These are phyloP conservation scores for Netelia virgata DNA, from an alignment of 2,888 invertebrate genomes.

Conservation along the genomic window DNA sequence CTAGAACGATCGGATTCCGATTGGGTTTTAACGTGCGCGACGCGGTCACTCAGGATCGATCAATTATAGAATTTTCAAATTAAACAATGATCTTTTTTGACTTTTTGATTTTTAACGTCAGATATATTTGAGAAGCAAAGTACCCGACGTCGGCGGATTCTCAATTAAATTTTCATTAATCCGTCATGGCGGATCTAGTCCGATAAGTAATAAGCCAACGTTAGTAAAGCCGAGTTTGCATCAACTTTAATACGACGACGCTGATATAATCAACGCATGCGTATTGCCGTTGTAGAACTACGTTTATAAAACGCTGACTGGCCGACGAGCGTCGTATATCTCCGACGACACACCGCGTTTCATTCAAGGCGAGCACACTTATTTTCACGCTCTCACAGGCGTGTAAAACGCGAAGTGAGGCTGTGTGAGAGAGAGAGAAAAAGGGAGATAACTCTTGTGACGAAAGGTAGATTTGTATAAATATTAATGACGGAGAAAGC, in stretches of 20 bases:
- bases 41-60: neutral
- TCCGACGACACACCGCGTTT: conserved; percentile 18
- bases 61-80: neutral
- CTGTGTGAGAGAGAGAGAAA: too few species aligned
- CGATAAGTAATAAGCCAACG: neutral
- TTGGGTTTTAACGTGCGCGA: neutral
- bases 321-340: conserved; percentile 16
- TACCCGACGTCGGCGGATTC: neutral
- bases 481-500: neutral
- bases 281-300: neutral
- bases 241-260: neutral
- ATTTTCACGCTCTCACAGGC: conserved; percentile 25
- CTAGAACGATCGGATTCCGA: neutral
- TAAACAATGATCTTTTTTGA: neutral
- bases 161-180: neutral
- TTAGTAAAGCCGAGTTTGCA: neutral
- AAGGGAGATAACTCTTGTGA: too few species aligned
- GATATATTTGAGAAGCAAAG: neutral
- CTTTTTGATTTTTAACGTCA: neutral
- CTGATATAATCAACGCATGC: too few species aligned
- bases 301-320: conserved; percentile 21
- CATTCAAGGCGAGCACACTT: conserved; percentile 29
- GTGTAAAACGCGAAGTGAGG: neutral
- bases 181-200: neutral
- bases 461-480: neutral